These are phyloP conservation scores for Pheosia gnoma DNA, from an alignment of 2,888 invertebrate genomes.

Conservation along the genomic window DNA sequence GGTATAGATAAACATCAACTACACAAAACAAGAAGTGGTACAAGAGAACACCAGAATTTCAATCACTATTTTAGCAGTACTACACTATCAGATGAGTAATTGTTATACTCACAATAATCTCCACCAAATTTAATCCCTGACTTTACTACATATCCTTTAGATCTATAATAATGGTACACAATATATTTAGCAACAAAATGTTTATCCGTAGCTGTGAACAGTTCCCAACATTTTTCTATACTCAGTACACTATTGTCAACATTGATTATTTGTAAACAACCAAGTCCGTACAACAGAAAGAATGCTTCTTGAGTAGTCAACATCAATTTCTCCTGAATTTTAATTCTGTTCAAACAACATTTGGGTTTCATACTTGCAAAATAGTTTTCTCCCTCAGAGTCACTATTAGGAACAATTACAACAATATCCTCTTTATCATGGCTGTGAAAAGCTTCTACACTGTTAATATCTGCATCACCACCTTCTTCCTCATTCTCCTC, in stretches of 20 bases:
- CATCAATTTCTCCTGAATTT: constrained; percentile 85
- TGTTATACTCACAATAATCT: constrained; percentile 88
- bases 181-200: constrained; percentile 88
- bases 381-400: constrained; percentile 86
- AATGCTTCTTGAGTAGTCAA: constrained; percentile 91
- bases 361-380: constrained; percentile 84
- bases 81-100: no score
- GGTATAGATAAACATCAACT: no score
- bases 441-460: constrained; percentile 38
- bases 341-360: constrained; percentile 84
- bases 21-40: no score
- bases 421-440: constrained; percentile 70
- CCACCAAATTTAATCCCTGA: constrained; percentile 95
- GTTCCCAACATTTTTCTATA: constrained; percentile 81
- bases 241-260: constrained; percentile 76
- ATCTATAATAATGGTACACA: constrained; percentile 92
- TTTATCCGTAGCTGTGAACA: constrained; percentile 83
- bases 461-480: constrained; percentile 36
- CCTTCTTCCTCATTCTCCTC: constrained; percentile 52
- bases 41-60: no score
- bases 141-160: constrained; percentile 96
- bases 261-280: constrained; percentile 86
- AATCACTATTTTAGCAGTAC: no score
- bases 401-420: constrained; percentile 86
- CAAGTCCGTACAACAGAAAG: constrained; percentile 87